These are phyloP conservation scores for Orthonyx spaldingii DNA, from an alignment of 2,113 vertebrate species.

Conservation along the genomic window DNA sequence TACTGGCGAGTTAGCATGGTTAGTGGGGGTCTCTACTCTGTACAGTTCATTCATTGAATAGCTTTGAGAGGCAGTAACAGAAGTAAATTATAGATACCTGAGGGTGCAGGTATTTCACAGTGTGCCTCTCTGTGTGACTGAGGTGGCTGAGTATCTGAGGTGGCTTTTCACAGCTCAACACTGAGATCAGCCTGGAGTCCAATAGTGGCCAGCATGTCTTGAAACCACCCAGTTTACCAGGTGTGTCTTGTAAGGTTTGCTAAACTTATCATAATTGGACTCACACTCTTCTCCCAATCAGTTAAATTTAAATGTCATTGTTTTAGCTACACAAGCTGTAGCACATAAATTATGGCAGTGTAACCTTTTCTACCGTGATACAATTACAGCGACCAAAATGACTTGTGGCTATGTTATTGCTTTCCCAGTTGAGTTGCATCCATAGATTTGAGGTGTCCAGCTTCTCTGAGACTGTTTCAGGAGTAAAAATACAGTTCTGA, in stretches of 20 bases:
- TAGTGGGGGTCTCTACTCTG: background rate
- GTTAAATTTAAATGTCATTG: background rate
- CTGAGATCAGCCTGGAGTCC: background rate
- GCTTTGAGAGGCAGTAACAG: background rate
- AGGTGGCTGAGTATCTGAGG: background rate
- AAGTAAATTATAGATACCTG: background rate
- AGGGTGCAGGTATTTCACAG: background rate
- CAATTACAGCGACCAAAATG: background rate
- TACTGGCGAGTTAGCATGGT: accelerated
- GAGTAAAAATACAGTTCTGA: background rate
- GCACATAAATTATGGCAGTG: background rate
- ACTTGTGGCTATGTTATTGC: background rate
- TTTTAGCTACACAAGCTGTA: background rate
- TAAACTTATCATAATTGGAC: background rate
- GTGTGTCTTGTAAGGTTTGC: background rate
- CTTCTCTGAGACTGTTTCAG: background rate
- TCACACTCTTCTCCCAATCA: background rate
- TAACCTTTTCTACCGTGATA: background rate
- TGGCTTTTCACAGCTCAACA: background rate
- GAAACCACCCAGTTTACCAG: background rate
- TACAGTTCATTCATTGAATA: background rate
- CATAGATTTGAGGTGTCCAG: background rate
- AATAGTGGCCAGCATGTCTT: accelerated
- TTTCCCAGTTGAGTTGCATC: background rate
- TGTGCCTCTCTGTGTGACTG: background rate